A percentile compares a stretch with the other conserved stretches of the same genome.
phyloP scores from a whole-genome alignment of 2,888 invertebrate species.

The Agrochola litura region DNA sequence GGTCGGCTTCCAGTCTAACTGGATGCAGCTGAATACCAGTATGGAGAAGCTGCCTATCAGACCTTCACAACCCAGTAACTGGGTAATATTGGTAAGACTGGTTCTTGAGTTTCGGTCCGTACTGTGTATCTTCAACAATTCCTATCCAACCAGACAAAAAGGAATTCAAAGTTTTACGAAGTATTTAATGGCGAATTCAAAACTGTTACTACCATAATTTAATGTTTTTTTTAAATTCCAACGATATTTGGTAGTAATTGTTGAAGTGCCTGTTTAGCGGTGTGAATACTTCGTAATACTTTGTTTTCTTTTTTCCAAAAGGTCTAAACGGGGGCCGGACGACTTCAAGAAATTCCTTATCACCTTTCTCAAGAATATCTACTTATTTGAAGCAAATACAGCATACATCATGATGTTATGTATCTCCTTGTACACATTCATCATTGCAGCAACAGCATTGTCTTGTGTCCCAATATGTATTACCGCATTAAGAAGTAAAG shows the following conservation, averaged over 20 bases:
- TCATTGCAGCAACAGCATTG: conserved; percentile 70
- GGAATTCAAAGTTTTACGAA: conserved; percentile 79
- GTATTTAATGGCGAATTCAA: conserved; percentile 51
- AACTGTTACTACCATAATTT: conserved; percentile 68
- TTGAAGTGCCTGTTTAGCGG: conserved; percentile 73
- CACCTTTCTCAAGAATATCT: conserved; percentile 17
- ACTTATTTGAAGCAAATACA: conserved; percentile 13
- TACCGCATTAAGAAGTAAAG: conserved; percentile 56
- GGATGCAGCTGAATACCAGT: too few species aligned
- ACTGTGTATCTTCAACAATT: conserved; percentile 80
- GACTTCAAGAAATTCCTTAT: conserved; percentile 42
- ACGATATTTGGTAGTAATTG: conserved; percentile 77
- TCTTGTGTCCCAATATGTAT: conserved; percentile 79
- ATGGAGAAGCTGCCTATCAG: too few species aligned
- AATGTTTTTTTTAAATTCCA: conserved; percentile 29
- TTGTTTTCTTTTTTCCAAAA: conserved; percentile 76
- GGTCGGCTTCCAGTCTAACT: too few species aligned
- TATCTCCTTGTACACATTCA: conserved; percentile 73
- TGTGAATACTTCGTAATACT: conserved; percentile 77
- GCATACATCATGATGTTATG: conserved; percentile 73
- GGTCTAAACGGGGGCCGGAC: conserved; percentile 64
- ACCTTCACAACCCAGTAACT: too few species aligned
- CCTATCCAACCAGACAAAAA: conserved; percentile 72
- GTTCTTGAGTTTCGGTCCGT: background rate
- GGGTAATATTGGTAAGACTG: too few species aligned